These are phyloP conservation scores for Lordiphosa collinella DNA, from an alignment of 1,140 invertebrate genomes.

Conservation along the genomic window DNA sequence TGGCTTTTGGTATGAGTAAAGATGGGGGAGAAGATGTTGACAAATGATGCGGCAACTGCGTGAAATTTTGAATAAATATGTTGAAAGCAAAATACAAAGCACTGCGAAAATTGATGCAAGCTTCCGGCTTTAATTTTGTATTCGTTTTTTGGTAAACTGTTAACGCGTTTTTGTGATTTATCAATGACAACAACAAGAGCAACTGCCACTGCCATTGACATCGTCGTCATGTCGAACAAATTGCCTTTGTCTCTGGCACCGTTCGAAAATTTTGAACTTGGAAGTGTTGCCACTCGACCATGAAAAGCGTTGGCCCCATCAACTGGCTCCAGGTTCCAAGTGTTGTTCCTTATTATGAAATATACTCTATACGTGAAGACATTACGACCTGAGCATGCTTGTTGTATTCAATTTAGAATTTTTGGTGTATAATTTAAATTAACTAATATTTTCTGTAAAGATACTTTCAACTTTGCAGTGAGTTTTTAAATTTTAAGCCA, in stretches of 20 bases:
- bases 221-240: constrained; percentile 47
- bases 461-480: too few relatives aligned
- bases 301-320: constrained; percentile 49
- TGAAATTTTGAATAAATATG: constrained; percentile 55
- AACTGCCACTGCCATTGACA: constrained; percentile 19
- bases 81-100: constrained; percentile 29
- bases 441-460: too few relatives aligned
- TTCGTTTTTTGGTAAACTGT: constrained; percentile 54
- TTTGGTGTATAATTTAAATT: too few relatives aligned
- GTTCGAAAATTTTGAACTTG: constrained; percentile 23
- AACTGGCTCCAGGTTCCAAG: constrained; percentile 24
- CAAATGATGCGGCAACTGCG: constrained; percentile 57
- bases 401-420: too few relatives aligned
- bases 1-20: constrained; percentile 17
- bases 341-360: background rate
- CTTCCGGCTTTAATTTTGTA: constrained; percentile 60
- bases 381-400: too few relatives aligned
- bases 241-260: constrained; percentile 57
- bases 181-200: constrained; percentile 19
- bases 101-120: constrained; percentile 40
- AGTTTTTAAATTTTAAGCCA: too few relatives aligned
- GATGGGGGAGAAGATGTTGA: constrained; percentile 30
- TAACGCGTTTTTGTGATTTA: constrained; percentile 62
- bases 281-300: constrained; percentile 38
- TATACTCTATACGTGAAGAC: background rate